These are phyloP conservation scores for Bombus huntii DNA, from an alignment of 1,140 invertebrate species.

Conservation along the genomic window DNA sequence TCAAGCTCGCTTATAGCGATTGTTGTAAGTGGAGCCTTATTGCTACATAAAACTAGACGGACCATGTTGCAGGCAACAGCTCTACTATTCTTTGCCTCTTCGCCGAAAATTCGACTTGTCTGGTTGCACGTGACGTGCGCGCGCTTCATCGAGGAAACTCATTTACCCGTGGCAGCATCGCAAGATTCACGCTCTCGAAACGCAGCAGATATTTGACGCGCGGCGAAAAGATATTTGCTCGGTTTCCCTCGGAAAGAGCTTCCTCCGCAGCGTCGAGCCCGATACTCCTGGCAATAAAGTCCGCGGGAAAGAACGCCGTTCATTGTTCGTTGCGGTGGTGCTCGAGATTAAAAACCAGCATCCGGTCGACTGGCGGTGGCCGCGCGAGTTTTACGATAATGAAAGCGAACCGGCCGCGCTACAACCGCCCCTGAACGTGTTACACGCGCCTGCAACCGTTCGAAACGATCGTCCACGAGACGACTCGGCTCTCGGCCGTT, in stretches of 20 bases:
- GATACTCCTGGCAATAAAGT: slow-evolving; percentile 14
- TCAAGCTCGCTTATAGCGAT: too few species aligned
- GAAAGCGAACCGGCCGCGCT: not conserved
- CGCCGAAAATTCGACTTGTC: not conserved
- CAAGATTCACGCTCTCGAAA: not conserved
- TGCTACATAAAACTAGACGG: too few species aligned
- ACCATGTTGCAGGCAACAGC: too few species aligned
- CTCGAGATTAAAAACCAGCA: slow-evolving; percentile 11
- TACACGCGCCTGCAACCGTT: not conserved
- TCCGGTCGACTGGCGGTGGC: not conserved
- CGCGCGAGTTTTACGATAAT: slow-evolving; percentile 14
- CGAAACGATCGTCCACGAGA: not conserved
- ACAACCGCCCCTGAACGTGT: not conserved
- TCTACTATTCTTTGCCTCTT: too few species aligned
- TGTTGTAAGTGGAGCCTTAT: too few species aligned
- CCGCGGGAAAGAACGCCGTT: not conserved
- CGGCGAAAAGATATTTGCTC: not conserved
- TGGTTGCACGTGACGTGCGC: not conserved
- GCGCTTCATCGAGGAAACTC: not conserved
- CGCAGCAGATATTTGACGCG: not conserved
- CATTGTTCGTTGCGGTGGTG: not conserved
- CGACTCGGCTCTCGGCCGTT: not conserved
- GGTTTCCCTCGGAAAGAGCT: too few species aligned
- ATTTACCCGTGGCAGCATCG: not conserved
- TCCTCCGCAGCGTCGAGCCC: not conserved